phyloP scores from a whole-genome alignment of 2,888 invertebrate genomes.

The Drosophila longiperda region DNA sequence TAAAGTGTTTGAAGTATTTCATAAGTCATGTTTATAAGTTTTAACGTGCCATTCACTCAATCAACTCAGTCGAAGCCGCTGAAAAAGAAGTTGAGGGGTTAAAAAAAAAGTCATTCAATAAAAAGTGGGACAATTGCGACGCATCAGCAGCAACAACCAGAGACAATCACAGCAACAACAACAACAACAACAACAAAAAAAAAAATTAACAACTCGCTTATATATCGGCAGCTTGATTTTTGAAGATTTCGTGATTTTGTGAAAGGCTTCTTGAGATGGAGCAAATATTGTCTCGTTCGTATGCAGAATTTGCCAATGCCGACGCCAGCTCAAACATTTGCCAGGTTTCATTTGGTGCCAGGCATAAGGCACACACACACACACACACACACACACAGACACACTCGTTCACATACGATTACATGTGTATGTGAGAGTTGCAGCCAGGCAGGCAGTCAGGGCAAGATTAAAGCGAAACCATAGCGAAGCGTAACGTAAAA shows the following conservation, averaged over 20 bases:
- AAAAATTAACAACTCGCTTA: conserved; percentile 50
- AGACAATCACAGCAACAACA: conserved; percentile 23
- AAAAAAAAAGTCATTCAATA: conserved; percentile 76
- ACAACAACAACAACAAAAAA: conserved; percentile 18
- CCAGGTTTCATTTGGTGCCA: conserved; percentile 57
- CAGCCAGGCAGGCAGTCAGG: conserved; percentile 44
- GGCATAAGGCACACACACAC: conserved; percentile 38
- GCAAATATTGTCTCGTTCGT: conserved; percentile 57
- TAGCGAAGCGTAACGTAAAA: conserved; percentile 80
- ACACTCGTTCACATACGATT: conserved; percentile 10
- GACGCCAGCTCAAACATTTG: conserved; percentile 64
- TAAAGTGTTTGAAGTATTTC: conserved; percentile 73
- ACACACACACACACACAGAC: conserved; percentile 15
- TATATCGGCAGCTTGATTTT: conserved; percentile 73
- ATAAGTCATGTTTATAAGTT: conserved; percentile 80
- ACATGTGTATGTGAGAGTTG: conserved; percentile 47
- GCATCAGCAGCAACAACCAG: conserved; percentile 44
- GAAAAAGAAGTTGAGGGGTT: conserved; percentile 8
- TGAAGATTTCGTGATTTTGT: conserved; percentile 79
- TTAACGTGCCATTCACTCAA: conserved; percentile 80
- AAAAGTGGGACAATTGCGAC: conserved; percentile 79
- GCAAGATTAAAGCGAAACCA: conserved; percentile 78
- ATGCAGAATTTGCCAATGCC: conserved; percentile 76
- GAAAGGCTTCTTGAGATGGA: conserved; percentile 75
- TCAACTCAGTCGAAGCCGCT: conserved; percentile 52